These are phyloP conservation scores for Brienomyrus longianalis DNA, from an alignment of 2,113 vertebrate species.

Conservation along the genomic window DNA sequence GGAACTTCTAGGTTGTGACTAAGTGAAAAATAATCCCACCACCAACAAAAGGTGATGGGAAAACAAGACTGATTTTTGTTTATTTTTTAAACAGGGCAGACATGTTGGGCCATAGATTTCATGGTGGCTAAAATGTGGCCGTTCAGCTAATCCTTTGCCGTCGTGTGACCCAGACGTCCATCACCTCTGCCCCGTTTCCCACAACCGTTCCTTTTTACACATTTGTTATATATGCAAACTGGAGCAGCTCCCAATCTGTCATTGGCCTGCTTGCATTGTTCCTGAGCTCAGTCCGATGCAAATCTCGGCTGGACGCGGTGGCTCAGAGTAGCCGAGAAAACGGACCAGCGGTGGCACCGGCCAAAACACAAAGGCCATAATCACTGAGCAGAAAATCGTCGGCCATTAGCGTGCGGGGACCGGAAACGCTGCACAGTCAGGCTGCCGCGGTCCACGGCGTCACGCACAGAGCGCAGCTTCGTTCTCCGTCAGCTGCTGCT, in stretches of 20 bases:
- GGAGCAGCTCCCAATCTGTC: conserved; percentile 18
- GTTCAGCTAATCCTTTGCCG: not conserved
- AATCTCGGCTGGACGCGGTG: not conserved
- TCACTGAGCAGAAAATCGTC: conserved; percentile 10
- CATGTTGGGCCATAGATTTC: not conserved
- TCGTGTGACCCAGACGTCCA: not conserved
- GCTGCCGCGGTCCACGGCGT: not conserved
- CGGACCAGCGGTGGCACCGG: not conserved
- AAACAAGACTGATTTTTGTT: not conserved
- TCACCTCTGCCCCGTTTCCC: not conserved
- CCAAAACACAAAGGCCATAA: conserved; percentile 24
- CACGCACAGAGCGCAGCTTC: not conserved
- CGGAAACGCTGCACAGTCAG: conserved; percentile 5
- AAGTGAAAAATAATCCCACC: not conserved
- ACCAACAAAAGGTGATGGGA: not conserved
- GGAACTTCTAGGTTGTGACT: not conserved
- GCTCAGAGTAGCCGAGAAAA: not conserved
- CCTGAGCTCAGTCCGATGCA: conserved; percentile 24
- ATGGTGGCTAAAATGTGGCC: not conserved
- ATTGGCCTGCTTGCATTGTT: conserved; percentile 21
- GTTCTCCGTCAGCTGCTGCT: not conserved
- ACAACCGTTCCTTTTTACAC: not conserved
- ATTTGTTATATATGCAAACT: conserved; percentile 26
- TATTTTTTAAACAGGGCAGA: not conserved
- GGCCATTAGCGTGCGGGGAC: conserved; percentile 15